Conservation (phyloP, 2,797 vertebrate genomes). For the Macropus fuliginosus region DNA sequence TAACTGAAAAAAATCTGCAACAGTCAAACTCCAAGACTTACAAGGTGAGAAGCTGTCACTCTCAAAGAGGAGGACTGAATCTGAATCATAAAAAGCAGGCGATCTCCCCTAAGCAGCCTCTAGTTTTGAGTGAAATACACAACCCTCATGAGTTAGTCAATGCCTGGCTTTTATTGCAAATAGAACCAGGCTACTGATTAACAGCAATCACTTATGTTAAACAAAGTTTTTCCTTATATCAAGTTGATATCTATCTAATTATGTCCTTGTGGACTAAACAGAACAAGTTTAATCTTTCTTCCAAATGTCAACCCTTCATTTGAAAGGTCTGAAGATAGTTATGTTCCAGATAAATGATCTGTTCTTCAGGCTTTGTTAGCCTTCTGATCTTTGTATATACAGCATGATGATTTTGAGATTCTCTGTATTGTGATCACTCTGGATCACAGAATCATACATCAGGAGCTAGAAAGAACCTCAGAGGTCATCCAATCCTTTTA, state of each 20-base stretch:
- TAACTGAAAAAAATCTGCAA: neutral
- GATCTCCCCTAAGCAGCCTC: neutral
- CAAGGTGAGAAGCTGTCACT: neutral
- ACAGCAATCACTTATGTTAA: neutral
- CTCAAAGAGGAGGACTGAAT: neutral
- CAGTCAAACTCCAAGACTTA: neutral
- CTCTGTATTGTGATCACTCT: neutral
- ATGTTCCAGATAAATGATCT: neutral
- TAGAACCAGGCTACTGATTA: neutral
- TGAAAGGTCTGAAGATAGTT: neutral
- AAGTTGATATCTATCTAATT: neutral
- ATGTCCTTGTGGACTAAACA: neutral
- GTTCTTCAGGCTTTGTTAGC: neutral
- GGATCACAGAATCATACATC: neutral
- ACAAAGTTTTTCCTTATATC: neutral
- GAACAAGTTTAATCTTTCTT: neutral
- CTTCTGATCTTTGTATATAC: neutral
- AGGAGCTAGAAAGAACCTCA: neutral
- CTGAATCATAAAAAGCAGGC: neutral
- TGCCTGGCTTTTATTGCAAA: too few relatives aligned
- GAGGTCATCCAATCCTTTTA: neutral
- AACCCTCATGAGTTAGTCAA: too few relatives aligned
- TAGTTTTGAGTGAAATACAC: neutral
- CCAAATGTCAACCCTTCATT: neutral
- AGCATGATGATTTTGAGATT: neutral